A percentile compares a stretch with the other conserved stretches of the same genome.
Conservation (phyloP, 2,888 invertebrate species). For the Omphaloscelis lunosa region DNA sequence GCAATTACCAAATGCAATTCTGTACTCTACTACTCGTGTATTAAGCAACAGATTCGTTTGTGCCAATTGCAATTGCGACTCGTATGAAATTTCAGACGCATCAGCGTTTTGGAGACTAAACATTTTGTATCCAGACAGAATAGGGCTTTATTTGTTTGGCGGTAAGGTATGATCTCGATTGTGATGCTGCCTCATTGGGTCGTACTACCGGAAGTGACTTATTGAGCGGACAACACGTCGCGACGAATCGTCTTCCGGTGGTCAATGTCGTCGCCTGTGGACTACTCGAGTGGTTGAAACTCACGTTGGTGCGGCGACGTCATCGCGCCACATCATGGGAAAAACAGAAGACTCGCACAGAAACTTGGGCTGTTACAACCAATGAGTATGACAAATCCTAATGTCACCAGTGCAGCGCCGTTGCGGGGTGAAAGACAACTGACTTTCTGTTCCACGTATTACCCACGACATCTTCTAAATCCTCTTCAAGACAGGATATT, state of each 20-base stretch:
- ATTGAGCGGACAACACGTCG: conserved; percentile 81
- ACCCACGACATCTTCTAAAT: neutral
- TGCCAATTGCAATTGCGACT: conserved; percentile 28
- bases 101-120: conserved; percentile 60
- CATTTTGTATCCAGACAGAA: conserved; percentile 3
- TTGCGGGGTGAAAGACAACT: neutral
- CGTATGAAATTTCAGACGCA: conserved; percentile 63
- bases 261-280: conserved; percentile 77
- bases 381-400: neutral
- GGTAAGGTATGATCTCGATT: conserved; percentile 59
- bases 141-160: conserved; percentile 17
- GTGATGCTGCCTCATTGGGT: conserved; percentile 34
- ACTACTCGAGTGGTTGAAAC: conserved; percentile 58
- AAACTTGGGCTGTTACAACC: neutral
- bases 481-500: neutral
- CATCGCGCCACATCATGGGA: neutral
- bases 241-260: conserved; percentile 83
- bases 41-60: conserved; percentile 53
- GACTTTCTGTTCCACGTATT: neutral
- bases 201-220: conserved; percentile 78
- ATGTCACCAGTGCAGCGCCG: neutral
- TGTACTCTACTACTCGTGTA: conserved; percentile 31
- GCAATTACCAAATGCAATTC: conserved; percentile 39
- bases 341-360: conserved; percentile 8
- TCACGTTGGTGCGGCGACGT: conserved; percentile 59